These are phyloP conservation scores for Lepetodrilus schrolli DNA, from an alignment of 2,888 invertebrate genomes.

Conservation along the genomic window DNA sequence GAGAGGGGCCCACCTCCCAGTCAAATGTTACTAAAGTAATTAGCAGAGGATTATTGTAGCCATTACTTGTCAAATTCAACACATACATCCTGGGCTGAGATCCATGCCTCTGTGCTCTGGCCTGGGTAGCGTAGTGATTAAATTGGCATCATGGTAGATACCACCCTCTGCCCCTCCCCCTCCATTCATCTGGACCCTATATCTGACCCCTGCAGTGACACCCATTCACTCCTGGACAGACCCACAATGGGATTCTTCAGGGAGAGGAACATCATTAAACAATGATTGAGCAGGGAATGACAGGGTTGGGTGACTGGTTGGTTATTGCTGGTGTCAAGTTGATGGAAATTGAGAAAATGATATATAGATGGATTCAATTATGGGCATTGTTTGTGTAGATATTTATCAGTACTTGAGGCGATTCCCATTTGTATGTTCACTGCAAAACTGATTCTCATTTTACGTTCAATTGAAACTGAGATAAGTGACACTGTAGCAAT, in stretches of 20 bases:
- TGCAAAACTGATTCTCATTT: too few relatives aligned
- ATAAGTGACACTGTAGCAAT: too few relatives aligned
- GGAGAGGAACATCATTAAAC: background rate
- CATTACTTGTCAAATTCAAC: background rate
- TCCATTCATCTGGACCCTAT: background rate
- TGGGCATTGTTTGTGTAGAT: too few relatives aligned
- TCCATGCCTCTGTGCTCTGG: background rate
- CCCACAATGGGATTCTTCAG: background rate
- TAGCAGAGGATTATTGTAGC: background rate
- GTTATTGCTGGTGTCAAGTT: too few relatives aligned
- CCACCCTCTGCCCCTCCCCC: background rate
- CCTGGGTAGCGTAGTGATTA: background rate
- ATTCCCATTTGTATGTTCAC: too few relatives aligned
- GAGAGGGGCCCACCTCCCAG: background rate
- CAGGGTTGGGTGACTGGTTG: background rate
- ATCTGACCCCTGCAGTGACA: too few relatives aligned
- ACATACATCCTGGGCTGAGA: background rate
- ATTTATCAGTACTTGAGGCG: too few relatives aligned
- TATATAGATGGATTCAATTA: too few relatives aligned
- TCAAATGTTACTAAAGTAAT: background rate
- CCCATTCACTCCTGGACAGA: too few relatives aligned
- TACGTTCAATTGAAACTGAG: too few relatives aligned
- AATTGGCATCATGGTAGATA: slow-evolving; percentile 3
- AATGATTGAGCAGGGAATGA: background rate
- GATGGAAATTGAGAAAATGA: too few relatives aligned